Base-by-base conservation (phyloP, 1,140 invertebrate genomes). In the Hycleus phaleratus region DNA sequence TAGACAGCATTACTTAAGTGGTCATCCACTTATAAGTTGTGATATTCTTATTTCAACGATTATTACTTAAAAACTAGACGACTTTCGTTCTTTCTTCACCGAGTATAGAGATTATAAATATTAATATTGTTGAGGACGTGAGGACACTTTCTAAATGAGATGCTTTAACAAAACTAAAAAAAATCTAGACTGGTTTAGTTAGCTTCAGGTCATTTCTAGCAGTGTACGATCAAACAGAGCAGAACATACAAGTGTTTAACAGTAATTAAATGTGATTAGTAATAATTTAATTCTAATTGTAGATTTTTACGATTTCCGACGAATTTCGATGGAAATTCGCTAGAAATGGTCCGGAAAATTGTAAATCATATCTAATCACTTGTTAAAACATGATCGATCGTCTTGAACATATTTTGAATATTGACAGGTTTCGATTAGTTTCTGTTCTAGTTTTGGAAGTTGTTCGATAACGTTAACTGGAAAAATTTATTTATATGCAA, bases 1-100 rank as follows among this genome's bases (percentile, higher is more conserved):
- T 49, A 39, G 42, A 44, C 46, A 54, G 57, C 57, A 59, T 59
- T 59, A 59, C 57, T 59, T 59, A 59, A 59, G 57, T 59, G 57
- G 57, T 59, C 57, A 54, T 59, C 57, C 50, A 59, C 57, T 59
- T 59, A 46, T 50, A 50, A 59, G 50, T 48, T 46, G 50, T 49
- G 51, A 42, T 58, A 51, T 58, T 32, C 32, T 32, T 58, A 58
- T 58, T 48, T 49, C 49, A 26, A 45, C 57, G 50, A 54, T 59
- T 59, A 59, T 59, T 51, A 50, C 46, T 32, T 18, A 49, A 40
- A 38, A 43, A 11, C 40, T 10, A n/a, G 18, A 8, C 40, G 5
- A 44, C 4, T 43, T 38, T 4, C 4, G 25, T 5, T 42, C 40
- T 2, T 7, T 42, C 40, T 42, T 12, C 26, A 11, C 25, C 38